These are phyloP conservation scores for Pycnomerus fuliginosus DNA, from an alignment of 2,888 invertebrate species.

Conservation along the genomic window DNA sequence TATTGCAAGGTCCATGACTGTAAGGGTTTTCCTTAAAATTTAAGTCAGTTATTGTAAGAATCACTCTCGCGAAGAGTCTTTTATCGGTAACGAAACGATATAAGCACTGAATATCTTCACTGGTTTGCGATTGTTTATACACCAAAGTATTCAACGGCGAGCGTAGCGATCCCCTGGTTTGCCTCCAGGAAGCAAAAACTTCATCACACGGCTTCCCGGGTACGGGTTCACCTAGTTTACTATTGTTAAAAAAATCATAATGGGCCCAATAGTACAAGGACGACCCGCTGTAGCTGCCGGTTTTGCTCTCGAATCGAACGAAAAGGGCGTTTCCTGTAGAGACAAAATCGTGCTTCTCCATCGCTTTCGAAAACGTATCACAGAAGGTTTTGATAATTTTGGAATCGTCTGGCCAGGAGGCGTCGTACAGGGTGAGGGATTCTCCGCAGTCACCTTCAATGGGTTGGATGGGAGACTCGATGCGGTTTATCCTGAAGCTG, in stretches of 20 bases:
- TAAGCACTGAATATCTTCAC: conserved; percentile 75
- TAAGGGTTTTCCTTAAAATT: conserved; percentile 82
- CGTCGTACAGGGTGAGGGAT: conserved; percentile 86
- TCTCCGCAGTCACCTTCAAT: conserved; percentile 90
- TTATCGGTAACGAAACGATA: conserved; percentile 84
- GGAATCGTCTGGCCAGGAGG: conserved; percentile 84
- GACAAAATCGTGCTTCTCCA: conserved; percentile 92
- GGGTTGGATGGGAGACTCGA: conserved; percentile 82
- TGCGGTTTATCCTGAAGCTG: conserved; percentile 84
- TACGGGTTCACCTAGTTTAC: conserved; percentile 80
- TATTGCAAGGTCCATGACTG: conserved; percentile 76
- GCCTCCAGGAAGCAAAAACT: conserved; percentile 82
- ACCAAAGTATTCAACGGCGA: conserved; percentile 86
- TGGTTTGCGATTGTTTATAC: conserved; percentile 74
- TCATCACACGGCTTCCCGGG: conserved; percentile 83
- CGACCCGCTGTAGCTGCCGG: conserved; percentile 91
- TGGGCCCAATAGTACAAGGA: conserved; percentile 93
- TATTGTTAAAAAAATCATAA: conserved; percentile 92
- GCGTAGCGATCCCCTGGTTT: conserved; percentile 70
- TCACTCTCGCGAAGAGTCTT: conserved; percentile 77
- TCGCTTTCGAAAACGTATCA: conserved; percentile 88
- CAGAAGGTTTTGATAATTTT: conserved; percentile 92
- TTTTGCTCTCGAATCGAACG: conserved; percentile 87
- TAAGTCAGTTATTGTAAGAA: conserved; percentile 74
- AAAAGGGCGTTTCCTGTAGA: conserved; percentile 85